Percentiles rank a stretch among this genome's conserved stretches.
Conservation (phyloP, 2,888 invertebrate genomes). For the Stenurella melanura region DNA sequence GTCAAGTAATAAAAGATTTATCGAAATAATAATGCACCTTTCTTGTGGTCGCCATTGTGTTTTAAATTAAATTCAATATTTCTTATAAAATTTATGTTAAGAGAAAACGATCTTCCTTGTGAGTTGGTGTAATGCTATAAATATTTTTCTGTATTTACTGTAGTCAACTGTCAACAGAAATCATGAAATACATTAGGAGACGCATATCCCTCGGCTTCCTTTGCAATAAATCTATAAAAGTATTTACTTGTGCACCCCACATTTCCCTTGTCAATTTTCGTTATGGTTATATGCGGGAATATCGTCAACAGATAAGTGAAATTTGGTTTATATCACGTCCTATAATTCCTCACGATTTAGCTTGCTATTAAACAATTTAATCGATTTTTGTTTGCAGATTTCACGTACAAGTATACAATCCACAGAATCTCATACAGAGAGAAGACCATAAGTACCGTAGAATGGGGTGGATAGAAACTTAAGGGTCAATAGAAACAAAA, state of each 20-base stretch:
- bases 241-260: constrained; percentile 23
- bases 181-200: constrained; percentile 33
- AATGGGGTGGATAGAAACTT: too few relatives aligned
- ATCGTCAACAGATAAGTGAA: constrained; percentile 23
- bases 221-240: constrained; percentile 33
- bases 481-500: too few relatives aligned
- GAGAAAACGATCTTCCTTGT: neutral
- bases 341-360: neutral
- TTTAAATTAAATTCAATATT: neutral
- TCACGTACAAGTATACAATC: too few relatives aligned
- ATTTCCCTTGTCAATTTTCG: constrained; percentile 29
- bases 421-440: too few relatives aligned
- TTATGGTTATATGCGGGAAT: constrained; percentile 17
- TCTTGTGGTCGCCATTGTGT: too few relatives aligned
- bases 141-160: constrained; percentile 17
- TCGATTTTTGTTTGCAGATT: too few relatives aligned
- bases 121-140: neutral
- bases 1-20: too few relatives aligned
- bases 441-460: too few relatives aligned
- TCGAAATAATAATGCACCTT: too few relatives aligned
- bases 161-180: constrained; percentile 23
- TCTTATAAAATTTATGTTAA: neutral
- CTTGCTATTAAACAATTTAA: too few relatives aligned
- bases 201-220: constrained; percentile 10
- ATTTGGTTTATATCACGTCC: neutral